Percentiles rank a stretch among this genome's conserved stretches.
Conservation (phyloP, 1,140 invertebrate species). For the Dendrolimus kikuchii region DNA sequence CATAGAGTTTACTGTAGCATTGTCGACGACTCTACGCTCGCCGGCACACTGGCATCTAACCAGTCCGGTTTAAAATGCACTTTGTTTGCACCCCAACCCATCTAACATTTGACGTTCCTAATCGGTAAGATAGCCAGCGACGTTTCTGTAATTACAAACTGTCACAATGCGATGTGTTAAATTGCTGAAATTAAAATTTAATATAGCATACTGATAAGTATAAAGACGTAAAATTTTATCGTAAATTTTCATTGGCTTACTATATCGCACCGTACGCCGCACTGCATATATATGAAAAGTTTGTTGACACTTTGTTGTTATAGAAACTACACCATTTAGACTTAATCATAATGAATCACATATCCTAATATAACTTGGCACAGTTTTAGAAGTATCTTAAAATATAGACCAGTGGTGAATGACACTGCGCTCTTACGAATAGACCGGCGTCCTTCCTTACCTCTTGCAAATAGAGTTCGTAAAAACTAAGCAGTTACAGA, state of each 20-base stretch:
- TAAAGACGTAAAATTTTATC: constrained; percentile 1
- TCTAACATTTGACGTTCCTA: constrained; percentile 3
- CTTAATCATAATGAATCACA: constrained; percentile 9
- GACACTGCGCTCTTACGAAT: background rate
- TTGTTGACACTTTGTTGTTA: constrained; percentile 12
- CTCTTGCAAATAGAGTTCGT: too few relatives aligned
- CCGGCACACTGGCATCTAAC: background rate
- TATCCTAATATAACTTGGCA: constrained; percentile 5
- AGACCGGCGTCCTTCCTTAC: too few relatives aligned
- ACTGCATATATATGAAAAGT: background rate
- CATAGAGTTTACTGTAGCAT: constrained; percentile 7
- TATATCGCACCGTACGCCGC: background rate
- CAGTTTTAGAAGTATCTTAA: constrained; percentile 5
- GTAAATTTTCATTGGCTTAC: background rate
- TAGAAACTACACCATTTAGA: constrained; percentile 12
- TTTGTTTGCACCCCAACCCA: background rate
- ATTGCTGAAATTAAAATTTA: background rate
- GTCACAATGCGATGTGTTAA: constrained; percentile 1
- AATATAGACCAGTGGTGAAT: constrained; percentile 1
- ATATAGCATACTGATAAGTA: too few relatives aligned
- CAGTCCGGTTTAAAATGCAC: background rate
- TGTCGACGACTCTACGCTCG: constrained; percentile 1
- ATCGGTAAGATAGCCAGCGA: background rate
- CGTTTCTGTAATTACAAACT: constrained; percentile 2
- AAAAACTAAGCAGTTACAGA: too few relatives aligned